Percentiles rank a stretch among this genome's conserved stretches.
phyloP scores from a whole-genome alignment of 2,113 vertebrate genomes.

The Craseonycteris thonglongyai region DNA sequence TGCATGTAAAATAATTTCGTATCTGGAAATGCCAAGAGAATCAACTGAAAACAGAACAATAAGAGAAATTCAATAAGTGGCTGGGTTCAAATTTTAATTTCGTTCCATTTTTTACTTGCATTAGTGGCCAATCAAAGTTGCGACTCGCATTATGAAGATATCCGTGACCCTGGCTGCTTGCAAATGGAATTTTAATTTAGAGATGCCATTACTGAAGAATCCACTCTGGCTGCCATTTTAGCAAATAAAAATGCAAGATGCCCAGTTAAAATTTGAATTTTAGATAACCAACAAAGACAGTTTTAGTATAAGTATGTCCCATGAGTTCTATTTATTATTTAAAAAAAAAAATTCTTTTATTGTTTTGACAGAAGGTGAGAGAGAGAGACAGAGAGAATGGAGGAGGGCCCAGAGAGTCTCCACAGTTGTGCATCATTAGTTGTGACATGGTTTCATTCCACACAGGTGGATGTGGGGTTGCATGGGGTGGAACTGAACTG shows the following conservation, averaged over 20 bases:
- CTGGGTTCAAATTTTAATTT: not conserved
- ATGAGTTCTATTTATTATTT: not conserved
- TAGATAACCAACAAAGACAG: not conserved
- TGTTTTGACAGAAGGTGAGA: no score
- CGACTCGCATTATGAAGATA: not conserved
- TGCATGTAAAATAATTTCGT: not conserved
- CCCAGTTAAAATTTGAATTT: not conserved
- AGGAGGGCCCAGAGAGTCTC: no score
- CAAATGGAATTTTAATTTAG: not conserved
- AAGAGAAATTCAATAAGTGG: not conserved
- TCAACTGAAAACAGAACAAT: not conserved
- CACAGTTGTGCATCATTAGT: no score
- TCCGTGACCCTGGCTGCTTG: not conserved
- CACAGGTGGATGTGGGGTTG: no score
- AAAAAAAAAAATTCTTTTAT: no score
- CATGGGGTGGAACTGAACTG: no score
- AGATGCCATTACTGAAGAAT: not conserved
- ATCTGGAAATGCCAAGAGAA: not conserved
- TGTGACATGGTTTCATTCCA: no score
- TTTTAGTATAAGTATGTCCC: not conserved
- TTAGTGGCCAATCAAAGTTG: not conserved
- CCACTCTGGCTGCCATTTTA: not conserved
- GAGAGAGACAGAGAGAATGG: no score
- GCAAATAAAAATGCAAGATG: not conserved
- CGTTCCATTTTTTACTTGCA: not conserved